Conservation (phyloP, 2,113 vertebrate genomes). For the Xiphophorus hellerii region DNA sequence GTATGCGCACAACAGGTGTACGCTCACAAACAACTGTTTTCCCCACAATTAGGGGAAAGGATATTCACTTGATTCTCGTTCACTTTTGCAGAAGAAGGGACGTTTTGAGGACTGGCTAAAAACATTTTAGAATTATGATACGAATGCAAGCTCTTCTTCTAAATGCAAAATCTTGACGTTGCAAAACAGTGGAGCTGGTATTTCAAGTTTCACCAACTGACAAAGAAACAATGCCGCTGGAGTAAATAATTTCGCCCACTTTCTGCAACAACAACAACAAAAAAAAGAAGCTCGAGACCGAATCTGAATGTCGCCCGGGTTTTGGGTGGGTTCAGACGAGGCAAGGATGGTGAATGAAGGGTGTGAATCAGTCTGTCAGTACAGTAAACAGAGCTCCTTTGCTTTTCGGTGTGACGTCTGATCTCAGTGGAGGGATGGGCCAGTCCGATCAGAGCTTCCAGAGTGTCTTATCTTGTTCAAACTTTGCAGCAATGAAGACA, state of each 20-base stretch:
- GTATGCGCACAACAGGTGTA: constrained; percentile 25
- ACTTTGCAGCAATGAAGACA: constrained; percentile 50
- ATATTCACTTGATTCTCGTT: not conserved
- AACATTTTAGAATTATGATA: not conserved
- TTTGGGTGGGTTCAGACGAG: constrained; percentile 34
- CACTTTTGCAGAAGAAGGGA: not conserved
- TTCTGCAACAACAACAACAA: not conserved
- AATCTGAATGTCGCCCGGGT: constrained; percentile 4
- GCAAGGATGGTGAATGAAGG: constrained; percentile 39
- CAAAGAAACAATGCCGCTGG: constrained; percentile 11
- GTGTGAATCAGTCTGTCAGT: constrained; percentile 27
- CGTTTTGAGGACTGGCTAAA: not conserved
- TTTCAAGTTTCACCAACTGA: constrained; percentile 10
- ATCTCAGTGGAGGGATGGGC: not conserved
- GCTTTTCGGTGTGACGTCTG: not conserved
- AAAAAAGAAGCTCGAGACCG: not conserved
- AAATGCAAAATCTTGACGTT: not conserved
- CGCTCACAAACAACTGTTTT: constrained; percentile 11
- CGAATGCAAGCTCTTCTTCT: constrained; percentile 11
- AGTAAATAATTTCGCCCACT: constrained; percentile 3
- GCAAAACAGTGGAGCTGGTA: constrained; percentile 1
- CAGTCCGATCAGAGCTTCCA: not conserved
- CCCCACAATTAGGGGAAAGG: not conserved
- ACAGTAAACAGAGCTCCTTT: constrained; percentile 47
- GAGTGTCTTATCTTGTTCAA: constrained; percentile 58